phyloP scores from a whole-genome alignment of 1,140 invertebrate species.

The Hycleus cichorii region DNA sequence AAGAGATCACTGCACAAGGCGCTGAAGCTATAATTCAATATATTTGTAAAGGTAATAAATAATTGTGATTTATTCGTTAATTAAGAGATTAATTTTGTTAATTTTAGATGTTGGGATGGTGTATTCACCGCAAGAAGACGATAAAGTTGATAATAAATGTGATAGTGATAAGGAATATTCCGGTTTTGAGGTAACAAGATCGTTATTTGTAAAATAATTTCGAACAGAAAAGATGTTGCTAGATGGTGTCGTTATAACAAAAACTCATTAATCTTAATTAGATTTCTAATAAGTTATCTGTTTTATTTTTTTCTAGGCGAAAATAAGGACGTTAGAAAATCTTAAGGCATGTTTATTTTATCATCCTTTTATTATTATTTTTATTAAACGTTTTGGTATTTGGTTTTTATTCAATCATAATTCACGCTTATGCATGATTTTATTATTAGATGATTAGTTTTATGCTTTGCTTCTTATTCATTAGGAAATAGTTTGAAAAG shows the following conservation, averaged over 20 bases:
- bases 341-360: constrained; percentile 54
- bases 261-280: background rate
- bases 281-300: constrained; percentile 29
- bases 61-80: constrained; percentile 3
- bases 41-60: constrained; percentile 46
- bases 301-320: constrained; percentile 48
- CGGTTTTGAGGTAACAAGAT: background rate
- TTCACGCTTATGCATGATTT: background rate
- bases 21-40: constrained; percentile 60
- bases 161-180: constrained; percentile 10
- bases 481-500: too few relatives aligned
- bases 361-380: constrained; percentile 13
- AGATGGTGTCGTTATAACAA: background rate
- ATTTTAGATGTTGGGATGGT: constrained; percentile 24
- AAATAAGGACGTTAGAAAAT: constrained; percentile 51
- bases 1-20: constrained; percentile 49
- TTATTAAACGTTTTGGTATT: background rate
- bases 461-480: constrained; percentile 18
- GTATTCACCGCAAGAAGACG: constrained; percentile 16
- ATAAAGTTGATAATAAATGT: background rate
- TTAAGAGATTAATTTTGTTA: background rate
- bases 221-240: background rate
- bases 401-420: background rate
- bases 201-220: background rate
- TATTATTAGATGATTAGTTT: background rate